Evolutionary conservation across 2,888 invertebrate genomes (phyloP).

Genomic region (Aphidoletes aphidimyza): DNA sequence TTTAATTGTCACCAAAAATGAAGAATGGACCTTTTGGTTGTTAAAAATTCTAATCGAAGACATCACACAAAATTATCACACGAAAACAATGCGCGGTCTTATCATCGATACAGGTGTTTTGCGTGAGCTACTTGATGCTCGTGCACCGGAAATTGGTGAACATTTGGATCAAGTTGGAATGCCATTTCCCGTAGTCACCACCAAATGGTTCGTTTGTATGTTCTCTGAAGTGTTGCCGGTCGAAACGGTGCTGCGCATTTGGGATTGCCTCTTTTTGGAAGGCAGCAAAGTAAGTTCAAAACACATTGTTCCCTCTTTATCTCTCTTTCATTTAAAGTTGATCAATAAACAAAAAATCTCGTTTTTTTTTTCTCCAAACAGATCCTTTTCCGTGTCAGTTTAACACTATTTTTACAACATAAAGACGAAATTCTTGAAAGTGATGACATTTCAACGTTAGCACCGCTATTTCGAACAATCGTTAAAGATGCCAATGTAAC

Average conservation of each 20-base stretch:
- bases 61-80: conserved; percentile 90
- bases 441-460: conserved; percentile 82
- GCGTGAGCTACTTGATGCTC: conserved; percentile 84
- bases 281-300: conserved; percentile 76
- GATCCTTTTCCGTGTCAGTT: conserved; percentile 87
- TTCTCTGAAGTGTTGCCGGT: conserved; percentile 93
- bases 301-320: no score
- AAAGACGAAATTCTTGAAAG: conserved; percentile 77
- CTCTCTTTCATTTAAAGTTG: no score
- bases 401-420: conserved; percentile 83
- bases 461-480: conserved; percentile 84
- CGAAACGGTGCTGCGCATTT: conserved; percentile 93
- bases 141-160: conserved; percentile 82
- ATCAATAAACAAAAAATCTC: background rate
- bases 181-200: conserved; percentile 90
- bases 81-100: conserved; percentile 88
- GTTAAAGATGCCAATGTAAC: conserved; percentile 81
- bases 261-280: conserved; percentile 96
- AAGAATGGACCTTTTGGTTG: conserved; percentile 93
- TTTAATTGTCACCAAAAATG: conserved; percentile 85
- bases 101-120: conserved; percentile 90
- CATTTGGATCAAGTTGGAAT: conserved; percentile 84
- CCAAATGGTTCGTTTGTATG: conserved; percentile 96
- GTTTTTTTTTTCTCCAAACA: no score
- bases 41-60: conserved; percentile 87